phyloP scores from a whole-genome alignment of 2,888 invertebrate genomes.

The Scaptomyza polygonia region DNA sequence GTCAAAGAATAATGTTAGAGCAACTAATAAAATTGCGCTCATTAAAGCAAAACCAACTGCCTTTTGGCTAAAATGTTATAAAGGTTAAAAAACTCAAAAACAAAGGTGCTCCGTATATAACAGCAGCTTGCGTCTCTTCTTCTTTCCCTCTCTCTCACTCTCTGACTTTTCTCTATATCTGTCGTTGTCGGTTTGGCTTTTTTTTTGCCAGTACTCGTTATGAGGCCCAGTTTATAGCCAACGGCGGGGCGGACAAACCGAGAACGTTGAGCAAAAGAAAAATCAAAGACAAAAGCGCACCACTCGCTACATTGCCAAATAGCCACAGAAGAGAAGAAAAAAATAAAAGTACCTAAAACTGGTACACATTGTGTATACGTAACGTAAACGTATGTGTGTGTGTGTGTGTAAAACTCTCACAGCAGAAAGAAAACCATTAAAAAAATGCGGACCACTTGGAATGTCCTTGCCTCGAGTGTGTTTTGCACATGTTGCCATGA shows the following conservation, averaged over 20 bases:
- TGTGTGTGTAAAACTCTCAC: conserved; percentile 11
- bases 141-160: background rate
- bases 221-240: conserved; percentile 62
- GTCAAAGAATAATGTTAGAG: conserved; percentile 51
- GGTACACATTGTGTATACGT: conserved; percentile 31
- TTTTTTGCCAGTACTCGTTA: conserved; percentile 37
- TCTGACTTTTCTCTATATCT: background rate
- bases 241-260: conserved; percentile 45
- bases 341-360: conserved; percentile 59
- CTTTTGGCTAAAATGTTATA: conserved; percentile 66
- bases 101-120: conserved; percentile 28
- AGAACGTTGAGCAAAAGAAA: conserved; percentile 28
- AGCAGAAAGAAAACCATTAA: conserved; percentile 15
- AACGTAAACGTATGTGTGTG: conserved; percentile 12
- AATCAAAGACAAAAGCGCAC: conserved; percentile 68
- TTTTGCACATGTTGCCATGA: conserved; percentile 63
- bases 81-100: conserved; percentile 64
- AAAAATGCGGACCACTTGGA: conserved; percentile 21
- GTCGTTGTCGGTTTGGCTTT: background rate
- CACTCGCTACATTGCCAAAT: conserved; percentile 55
- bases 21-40: conserved; percentile 74
- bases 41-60: conserved; percentile 75
- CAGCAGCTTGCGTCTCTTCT: background rate
- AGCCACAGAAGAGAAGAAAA: conserved; percentile 61
- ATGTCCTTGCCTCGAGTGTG: conserved; percentile 42